These are phyloP conservation scores for Criorhina ranunculi DNA, from an alignment of 2,888 invertebrate genomes.

Conservation along the genomic window DNA sequence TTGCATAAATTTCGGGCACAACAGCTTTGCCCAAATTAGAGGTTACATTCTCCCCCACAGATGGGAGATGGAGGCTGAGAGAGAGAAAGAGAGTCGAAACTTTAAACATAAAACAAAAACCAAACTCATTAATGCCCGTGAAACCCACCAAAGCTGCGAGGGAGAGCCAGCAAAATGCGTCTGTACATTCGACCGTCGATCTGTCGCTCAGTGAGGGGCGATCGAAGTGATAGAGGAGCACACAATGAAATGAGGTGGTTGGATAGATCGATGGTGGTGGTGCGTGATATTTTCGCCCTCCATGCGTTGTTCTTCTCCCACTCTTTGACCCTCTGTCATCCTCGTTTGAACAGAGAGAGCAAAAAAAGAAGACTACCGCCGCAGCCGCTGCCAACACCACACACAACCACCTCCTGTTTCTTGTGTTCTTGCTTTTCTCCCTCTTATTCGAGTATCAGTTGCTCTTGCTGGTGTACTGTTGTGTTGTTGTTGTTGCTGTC, in stretches of 20 bases:
- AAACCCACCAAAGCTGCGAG: conserved; percentile 32
- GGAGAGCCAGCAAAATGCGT: conserved; percentile 47
- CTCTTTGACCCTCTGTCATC: conserved; percentile 16
- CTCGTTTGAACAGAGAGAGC: conserved; percentile 1
- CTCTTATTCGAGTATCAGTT: conserved; percentile 53
- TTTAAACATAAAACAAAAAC: conserved; percentile 42
- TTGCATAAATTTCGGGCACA: conserved; percentile 28
- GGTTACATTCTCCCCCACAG: conserved; percentile 53
- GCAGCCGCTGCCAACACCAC: conserved; percentile 19
- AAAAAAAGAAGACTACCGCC: conserved; percentile 21
- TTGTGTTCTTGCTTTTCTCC: conserved; percentile 46
- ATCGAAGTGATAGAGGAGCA: conserved; percentile 29
- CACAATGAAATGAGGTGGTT: conserved; percentile 65
- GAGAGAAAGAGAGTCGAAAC: conserved; percentile 32
- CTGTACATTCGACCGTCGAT: conserved; percentile 31
- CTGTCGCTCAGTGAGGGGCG: conserved; percentile 23
- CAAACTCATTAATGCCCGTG: conserved; percentile 67
- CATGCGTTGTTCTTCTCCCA: conserved; percentile 24
- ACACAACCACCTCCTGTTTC: conserved; percentile 62
- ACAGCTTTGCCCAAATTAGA: conserved; percentile 45
- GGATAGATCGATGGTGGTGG: conserved; percentile 54
- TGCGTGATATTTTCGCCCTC: conserved; percentile 73
- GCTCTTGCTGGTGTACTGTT: conserved; percentile 49
- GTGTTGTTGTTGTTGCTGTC: conserved; percentile 45
- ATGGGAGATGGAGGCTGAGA: conserved; percentile 21